phyloP scores from a whole-genome alignment of 92 coral and sea anemone species.

The Hydrozoanthus gracilis region DNA sequence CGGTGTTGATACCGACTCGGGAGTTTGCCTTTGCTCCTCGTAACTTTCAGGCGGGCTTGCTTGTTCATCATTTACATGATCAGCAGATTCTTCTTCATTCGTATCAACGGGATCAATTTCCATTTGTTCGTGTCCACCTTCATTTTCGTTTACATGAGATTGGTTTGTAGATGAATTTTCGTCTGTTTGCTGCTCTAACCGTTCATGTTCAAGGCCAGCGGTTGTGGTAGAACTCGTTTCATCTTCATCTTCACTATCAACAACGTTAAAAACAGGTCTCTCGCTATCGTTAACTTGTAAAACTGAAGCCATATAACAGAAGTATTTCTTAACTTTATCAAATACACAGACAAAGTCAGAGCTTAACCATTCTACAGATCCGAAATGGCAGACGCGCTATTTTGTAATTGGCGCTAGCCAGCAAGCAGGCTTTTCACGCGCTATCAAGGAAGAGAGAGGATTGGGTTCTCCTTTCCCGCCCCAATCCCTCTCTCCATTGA shows the following conservation, averaged over 20 bases:
- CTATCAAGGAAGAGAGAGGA: no score
- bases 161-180: neutral
- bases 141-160: neutral
- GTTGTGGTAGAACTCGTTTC: neutral
- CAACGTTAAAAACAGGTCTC: neutral
- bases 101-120: constrained; percentile 5
- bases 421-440: no score
- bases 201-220: neutral
- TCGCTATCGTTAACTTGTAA: neutral
- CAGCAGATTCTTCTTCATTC: neutral
- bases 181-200: neutral
- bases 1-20: constrained; percentile 41
- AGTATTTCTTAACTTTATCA: neutral
- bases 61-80: neutral
- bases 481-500: no score
- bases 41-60: neutral
- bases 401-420: constrained; percentile 1
- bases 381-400: neutral
- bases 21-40: neutral
- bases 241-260: constrained; percentile 14
- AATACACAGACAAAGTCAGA: neutral
- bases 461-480: no score
- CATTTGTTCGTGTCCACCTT: constrained; percentile 1
- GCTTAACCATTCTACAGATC: no score
- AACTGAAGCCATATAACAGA: constrained; percentile 12